Conservation (phyloP, 2,888 invertebrate species). For the Resseliella maxima region DNA sequence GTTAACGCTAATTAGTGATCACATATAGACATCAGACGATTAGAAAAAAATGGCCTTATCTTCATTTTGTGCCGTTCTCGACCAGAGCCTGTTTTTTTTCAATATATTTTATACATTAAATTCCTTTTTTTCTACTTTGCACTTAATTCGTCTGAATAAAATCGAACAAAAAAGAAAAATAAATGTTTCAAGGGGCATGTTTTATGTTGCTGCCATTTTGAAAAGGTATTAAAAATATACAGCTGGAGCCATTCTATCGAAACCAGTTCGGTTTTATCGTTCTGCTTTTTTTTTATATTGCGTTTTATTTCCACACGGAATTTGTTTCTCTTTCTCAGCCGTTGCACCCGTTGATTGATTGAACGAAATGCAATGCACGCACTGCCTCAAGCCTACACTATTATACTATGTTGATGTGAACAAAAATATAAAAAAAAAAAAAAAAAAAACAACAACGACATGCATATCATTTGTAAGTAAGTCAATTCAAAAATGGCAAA, state of each 20-base stretch:
- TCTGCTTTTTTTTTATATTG: slow-evolving; percentile 1
- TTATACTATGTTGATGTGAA: not conserved
- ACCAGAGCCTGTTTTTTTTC: not conserved
- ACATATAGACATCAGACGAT: slow-evolving; percentile 6
- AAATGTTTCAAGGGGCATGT: not conserved
- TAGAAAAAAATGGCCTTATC: not conserved
- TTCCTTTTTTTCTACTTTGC: not conserved
- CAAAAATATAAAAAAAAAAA: not conserved
- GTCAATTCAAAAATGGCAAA: not conserved
- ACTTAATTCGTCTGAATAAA: slow-evolving; percentile 18
- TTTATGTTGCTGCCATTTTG: slow-evolving; percentile 30
- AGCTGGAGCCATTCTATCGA: slow-evolving; percentile 40
- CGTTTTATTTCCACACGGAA: not conserved
- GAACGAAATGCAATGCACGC: not conserved
- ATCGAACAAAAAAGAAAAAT: not conserved
- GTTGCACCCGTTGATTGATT: slow-evolving; percentile 9
- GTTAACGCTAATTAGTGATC: slow-evolving; percentile 39
- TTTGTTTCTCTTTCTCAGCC: not conserved
- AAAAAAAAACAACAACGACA: not conserved
- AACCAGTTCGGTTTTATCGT: slow-evolving; percentile 38
- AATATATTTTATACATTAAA: slow-evolving; percentile 17
- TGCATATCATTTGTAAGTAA: slow-evolving; percentile 29
- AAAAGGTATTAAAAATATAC: not conserved
- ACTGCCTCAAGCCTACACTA: not conserved
- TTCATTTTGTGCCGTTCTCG: not conserved